Evolutionary conservation across 1,140 invertebrate genomes (phyloP).

Genomic region (Caenorhabditis tropicalis): DNA sequence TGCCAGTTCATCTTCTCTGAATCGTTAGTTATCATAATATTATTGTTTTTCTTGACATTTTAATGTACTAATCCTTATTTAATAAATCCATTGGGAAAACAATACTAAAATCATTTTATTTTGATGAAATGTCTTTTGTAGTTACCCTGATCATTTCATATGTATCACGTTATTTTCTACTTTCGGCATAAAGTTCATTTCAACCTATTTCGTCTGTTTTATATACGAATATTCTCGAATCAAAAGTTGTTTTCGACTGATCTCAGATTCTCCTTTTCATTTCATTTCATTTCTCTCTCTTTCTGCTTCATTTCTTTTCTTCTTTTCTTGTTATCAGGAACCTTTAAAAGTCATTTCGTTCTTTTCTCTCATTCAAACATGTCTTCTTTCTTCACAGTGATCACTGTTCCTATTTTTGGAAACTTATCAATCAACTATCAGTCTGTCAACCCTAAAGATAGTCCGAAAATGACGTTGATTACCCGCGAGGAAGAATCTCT

Average conservation of each 20-base stretch:
- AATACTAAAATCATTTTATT: not conserved
- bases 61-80: too few relatives aligned
- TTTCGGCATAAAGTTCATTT: not conserved
- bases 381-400: not conserved
- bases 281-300: not conserved
- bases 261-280: not conserved
- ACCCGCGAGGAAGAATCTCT: not conserved
- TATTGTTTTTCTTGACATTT: too few relatives aligned
- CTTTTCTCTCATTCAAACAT: conserved; percentile 7
- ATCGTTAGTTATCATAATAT: too few relatives aligned
- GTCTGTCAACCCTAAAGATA: conserved; percentile 3
- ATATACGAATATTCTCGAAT: conserved; percentile 3
- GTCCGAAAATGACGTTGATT: conserved; percentile 8
- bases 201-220: not conserved
- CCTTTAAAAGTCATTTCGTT: conserved; percentile 11
- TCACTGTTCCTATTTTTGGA: not conserved
- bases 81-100: too few relatives aligned
- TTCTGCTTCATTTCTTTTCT: not conserved
- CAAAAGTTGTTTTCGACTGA: not conserved
- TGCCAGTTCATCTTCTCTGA: too few relatives aligned
- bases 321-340: not conserved
- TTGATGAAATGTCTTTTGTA: not conserved
- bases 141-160: not conserved
- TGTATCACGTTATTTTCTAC: not conserved
- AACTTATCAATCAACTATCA: conserved; percentile 16